Conservation (phyloP, 2,888 invertebrate genomes). For the Brachyptera putata region DNA sequence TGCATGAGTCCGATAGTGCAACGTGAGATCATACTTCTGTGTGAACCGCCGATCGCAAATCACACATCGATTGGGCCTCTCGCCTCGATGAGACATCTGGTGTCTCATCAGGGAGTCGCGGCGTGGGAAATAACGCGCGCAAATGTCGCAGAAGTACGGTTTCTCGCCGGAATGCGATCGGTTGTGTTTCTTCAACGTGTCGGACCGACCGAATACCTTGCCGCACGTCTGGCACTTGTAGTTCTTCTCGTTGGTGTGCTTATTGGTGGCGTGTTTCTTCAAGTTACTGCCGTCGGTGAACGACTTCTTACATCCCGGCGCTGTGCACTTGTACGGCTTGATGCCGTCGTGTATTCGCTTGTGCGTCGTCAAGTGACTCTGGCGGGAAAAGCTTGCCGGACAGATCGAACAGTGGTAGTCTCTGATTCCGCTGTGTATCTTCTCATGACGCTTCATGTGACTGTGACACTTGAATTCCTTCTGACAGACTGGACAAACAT, state of each 20-base stretch:
- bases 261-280: background rate
- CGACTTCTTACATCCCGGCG: background rate
- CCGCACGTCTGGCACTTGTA: background rate
- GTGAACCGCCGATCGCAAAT: slow-evolving; percentile 3
- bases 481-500: background rate
- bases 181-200: background rate
- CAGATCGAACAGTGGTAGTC: background rate
- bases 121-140: background rate
- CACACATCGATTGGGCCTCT: background rate
- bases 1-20: slow-evolving; percentile 3
- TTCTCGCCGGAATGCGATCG: background rate
- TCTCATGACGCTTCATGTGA: background rate
- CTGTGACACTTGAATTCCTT: background rate
- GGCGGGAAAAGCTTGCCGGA: background rate
- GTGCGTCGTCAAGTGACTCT: background rate
- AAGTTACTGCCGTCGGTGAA: slow-evolving; percentile 1
- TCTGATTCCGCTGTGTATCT: background rate
- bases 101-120: background rate
- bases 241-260: background rate
- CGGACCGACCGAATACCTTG: background rate
- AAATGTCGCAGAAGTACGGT: background rate
- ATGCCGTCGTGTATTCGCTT: background rate
- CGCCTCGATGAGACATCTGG: slow-evolving; percentile 5
- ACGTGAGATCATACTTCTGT: slow-evolving; percentile 10
- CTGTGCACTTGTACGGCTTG: background rate